These are phyloP conservation scores for Urophycis tenuis DNA, from an alignment of 2,797 vertebrate genomes.

Conservation along the genomic window DNA sequence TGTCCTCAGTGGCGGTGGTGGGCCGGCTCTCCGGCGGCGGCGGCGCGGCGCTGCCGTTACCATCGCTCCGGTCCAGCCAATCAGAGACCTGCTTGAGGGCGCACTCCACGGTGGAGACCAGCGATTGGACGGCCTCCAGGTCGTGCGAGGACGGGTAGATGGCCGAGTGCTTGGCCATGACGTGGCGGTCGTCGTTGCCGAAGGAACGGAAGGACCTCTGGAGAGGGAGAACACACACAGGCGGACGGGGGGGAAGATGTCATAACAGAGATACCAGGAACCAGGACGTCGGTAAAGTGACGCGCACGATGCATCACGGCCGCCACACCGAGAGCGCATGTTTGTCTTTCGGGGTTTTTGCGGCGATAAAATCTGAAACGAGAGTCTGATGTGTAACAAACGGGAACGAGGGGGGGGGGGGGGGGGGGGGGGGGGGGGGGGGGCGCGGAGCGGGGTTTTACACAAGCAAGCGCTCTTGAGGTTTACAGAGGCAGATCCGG, in stretches of 20 bases:
- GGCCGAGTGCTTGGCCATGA: conserved; percentile 98
- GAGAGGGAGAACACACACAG: background rate
- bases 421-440: too few species aligned
- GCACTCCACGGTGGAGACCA: conserved; percentile 94
- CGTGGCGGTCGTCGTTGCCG: conserved; percentile 97
- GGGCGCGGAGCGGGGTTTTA: too few species aligned
- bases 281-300: background rate
- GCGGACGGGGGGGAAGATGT: background rate
- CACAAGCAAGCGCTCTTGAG: conserved; percentile 3
- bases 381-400: background rate
- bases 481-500: conserved; percentile 29
- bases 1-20: conserved; percentile 4
- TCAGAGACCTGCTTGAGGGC: conserved; percentile 97
- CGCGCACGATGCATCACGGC: background rate
- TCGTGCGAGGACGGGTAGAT: conserved; percentile 96
- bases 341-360: background rate
- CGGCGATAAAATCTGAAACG: background rate
- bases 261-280: too few species aligned
- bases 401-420: too few species aligned
- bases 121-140: conserved; percentile 94
- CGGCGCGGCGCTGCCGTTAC: conserved; percentile 29
- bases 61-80: conserved; percentile 85
- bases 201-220: conserved; percentile 99
- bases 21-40: background rate
- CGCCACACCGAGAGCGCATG: background rate